phyloP scores from a whole-genome alignment of 1,140 invertebrate genomes.

The Saccostrea cuccullata region DNA sequence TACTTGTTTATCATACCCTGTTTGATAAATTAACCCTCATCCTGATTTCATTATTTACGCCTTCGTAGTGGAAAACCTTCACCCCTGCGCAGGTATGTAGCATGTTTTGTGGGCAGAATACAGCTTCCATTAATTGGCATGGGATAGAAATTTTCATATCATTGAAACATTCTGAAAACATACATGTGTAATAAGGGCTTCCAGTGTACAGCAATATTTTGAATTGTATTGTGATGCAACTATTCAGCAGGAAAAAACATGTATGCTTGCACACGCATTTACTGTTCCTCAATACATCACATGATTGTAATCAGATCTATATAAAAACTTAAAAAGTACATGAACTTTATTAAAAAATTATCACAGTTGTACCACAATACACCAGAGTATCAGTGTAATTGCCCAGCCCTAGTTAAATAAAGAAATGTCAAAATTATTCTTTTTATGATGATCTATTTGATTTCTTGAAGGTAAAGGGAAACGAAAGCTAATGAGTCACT shows the following conservation, averaged over 20 bases:
- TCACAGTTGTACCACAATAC: too few species aligned
- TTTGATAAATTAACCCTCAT: conserved; percentile 3
- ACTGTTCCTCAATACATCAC: too few species aligned
- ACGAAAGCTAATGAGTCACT: neutral
- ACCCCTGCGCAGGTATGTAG: conserved; percentile 25
- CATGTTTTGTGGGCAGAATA: neutral
- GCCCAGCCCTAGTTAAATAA: too few species aligned
- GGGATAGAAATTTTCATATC: neutral
- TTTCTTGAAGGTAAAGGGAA: too few species aligned
- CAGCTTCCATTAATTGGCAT: neutral
- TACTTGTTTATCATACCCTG: neutral
- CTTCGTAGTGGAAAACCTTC: conserved; percentile 21
- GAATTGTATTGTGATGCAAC: neutral
- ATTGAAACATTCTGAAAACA: neutral
- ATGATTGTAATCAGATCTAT: too few species aligned
- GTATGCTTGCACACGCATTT: too few species aligned
- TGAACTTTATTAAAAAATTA: too few species aligned
- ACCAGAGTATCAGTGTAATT: too few species aligned
- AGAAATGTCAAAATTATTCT: too few species aligned
- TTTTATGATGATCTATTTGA: too few species aligned
- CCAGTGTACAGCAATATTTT: neutral
- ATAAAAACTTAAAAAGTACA: too few species aligned
- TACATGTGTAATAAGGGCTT: neutral
- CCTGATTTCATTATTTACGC: conserved; percentile 11
- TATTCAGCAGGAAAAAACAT: too few species aligned